A percentile compares a stretch with the other conserved stretches of the same genome.
These are phyloP conservation scores for Leucoma salicis DNA, from an alignment of 2,888 invertebrate species.

Conservation along the genomic window DNA sequence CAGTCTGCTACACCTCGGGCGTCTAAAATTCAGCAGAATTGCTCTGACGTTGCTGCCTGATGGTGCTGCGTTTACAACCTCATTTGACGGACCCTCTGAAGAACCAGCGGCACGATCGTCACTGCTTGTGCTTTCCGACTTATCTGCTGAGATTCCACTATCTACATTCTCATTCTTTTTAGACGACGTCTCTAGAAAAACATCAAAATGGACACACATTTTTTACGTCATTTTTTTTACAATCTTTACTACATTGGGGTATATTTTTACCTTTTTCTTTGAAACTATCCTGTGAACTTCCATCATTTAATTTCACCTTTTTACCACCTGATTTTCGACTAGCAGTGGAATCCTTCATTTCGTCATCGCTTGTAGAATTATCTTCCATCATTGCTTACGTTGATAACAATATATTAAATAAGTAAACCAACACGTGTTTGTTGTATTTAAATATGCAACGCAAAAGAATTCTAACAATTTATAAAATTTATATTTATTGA, in stretches of 20 bases:
- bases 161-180: conserved; percentile 69
- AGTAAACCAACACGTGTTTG: conserved; percentile 14
- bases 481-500: conserved; percentile 17
- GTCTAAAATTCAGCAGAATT: conserved; percentile 60
- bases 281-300: conserved; percentile 70
- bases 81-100: conserved; percentile 56
- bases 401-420: conserved; percentile 22
- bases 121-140: conserved; percentile 73
- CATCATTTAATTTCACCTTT: conserved; percentile 73
- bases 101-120: conserved; percentile 53
- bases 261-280: conserved; percentile 55
- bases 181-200: conserved; percentile 43
- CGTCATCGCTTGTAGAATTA: conserved; percentile 69
- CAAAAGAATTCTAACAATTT: conserved; percentile 27
- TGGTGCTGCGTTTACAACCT: conserved; percentile 59
- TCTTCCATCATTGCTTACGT: conserved; percentile 65
- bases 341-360: conserved; percentile 55
- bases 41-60: conserved; percentile 63
- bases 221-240: conserved; percentile 44
- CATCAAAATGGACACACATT: conserved; percentile 45
- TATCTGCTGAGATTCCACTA: conserved; percentile 72
- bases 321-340: conserved; percentile 63
- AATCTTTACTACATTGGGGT: conserved; percentile 4
- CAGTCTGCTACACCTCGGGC: conserved; percentile 54
- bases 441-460: conserved; percentile 17